Conservation (phyloP, 2,797 vertebrate genomes). For the Morelia viridis region DNA sequence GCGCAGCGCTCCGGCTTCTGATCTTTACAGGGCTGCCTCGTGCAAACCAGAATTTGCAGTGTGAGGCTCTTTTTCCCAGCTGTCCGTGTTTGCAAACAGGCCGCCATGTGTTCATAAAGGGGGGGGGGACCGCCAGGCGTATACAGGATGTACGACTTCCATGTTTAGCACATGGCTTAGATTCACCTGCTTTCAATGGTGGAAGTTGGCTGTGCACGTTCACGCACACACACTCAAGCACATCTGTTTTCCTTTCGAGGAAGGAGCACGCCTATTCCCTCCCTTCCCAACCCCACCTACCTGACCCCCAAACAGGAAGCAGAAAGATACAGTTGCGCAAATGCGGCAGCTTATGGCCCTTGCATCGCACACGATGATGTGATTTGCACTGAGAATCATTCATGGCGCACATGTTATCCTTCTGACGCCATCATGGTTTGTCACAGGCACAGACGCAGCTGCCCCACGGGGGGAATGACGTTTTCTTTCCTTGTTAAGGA, state of each 20-base stretch:
- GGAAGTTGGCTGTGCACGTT: neutral
- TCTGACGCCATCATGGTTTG: neutral
- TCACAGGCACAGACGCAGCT: neutral
- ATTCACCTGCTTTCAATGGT: neutral
- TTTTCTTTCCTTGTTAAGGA: neutral
- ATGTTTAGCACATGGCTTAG: neutral
- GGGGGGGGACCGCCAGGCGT: neutral
- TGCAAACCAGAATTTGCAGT: constrained; percentile 27
- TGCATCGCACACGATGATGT: neutral
- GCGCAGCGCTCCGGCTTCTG: neutral
- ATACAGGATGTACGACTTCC: neutral
- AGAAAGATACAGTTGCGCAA: neutral
- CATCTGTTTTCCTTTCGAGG: too few relatives aligned
- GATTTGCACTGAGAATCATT: neutral
- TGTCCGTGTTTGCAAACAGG: neutral
- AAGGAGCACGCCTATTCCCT: neutral
- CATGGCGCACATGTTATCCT: neutral
- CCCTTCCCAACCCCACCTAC: neutral
- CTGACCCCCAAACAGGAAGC: neutral
- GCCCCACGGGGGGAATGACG: neutral
- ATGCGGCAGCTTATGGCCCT: neutral
- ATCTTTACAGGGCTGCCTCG: constrained; percentile 51
- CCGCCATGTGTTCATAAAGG: neutral
- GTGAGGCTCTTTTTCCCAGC: neutral
- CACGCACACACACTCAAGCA: too few relatives aligned